Evolutionary conservation across 2,797 vertebrate genomes (phyloP).

Genomic region (Bucorvus abyssinicus): DNA sequence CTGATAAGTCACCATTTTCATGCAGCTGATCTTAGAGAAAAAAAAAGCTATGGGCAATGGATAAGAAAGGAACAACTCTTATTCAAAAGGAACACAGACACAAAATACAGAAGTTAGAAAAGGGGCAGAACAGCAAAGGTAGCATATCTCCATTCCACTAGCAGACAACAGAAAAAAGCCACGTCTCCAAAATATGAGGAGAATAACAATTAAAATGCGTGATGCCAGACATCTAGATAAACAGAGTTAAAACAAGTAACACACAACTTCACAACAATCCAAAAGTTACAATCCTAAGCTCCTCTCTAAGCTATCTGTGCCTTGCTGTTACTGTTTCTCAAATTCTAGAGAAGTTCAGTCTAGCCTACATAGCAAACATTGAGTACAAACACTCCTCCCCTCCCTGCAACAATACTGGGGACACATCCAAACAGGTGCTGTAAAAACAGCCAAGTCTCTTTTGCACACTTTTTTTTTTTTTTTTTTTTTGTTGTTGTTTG

Average conservation of each 20-base stretch:
- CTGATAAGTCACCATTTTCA: neutral
- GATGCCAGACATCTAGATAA: neutral
- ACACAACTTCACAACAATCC: neutral
- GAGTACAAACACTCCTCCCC: neutral
- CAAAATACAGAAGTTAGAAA: neutral
- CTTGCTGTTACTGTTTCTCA: neutral
- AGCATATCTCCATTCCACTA: neutral
- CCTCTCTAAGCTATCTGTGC: neutral
- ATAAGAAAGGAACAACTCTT: neutral
- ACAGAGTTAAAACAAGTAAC: neutral
- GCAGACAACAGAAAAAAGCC: neutral
- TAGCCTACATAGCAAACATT: neutral
- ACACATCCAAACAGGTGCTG: neutral
- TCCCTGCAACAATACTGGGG: neutral
- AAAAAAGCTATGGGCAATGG: neutral
- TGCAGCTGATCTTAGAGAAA: neutral
- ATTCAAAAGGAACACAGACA: neutral
- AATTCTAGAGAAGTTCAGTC: neutral
- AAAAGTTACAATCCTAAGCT: neutral
- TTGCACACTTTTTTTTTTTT: rapidly evolving
- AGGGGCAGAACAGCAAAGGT: neutral
- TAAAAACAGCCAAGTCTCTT: neutral
- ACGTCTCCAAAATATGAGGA: neutral
- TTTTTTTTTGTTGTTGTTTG: too few species aligned
- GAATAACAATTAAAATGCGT: neutral